Evolutionary conservation across 1,140 invertebrate genomes (phyloP), one percentile per base, ranked within the genome.

Genomic region (Pseudomyrmex flavicornis): DNA sequence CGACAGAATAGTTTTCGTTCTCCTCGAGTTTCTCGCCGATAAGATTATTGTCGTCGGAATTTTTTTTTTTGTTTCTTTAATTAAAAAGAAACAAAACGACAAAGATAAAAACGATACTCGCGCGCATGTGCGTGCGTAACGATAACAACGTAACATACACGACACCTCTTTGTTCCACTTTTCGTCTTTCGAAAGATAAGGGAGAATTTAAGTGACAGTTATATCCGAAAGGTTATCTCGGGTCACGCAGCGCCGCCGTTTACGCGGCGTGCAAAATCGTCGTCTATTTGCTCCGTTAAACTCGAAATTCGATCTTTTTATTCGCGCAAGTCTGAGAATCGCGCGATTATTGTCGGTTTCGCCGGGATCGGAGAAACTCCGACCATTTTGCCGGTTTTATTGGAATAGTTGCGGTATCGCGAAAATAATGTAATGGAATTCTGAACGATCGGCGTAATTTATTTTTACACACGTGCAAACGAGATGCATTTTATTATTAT

Each of bases 121-220:
- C 5, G 17, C n/a, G 22, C 12, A 9, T 17, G 12, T 13, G 35
- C 58, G 46, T 5, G 35, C 58, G 46, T 5, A 48, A 62, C 44
- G 22, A 15, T 26, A 52, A 26, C 12, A 44, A 26, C 12, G 17
- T 10, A 5, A 20, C 26, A 26, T 2, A 3, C 26, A 26, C 3
- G 35, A 35, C 35, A 35, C 8, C 44, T 17, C 12, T n/a, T 68
- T 22, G 7, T 8, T 54, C 52, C 4, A 35, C 22, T 22, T 69
- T 70, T 79, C 15, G 65, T 59, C 35, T 52, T 15, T 17, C 35
- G 12, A 65, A 15, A 35, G 35, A 56, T 79, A 79, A 80, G 66
- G 54, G 44, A 5, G 46, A 50, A 72, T 80, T 70, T n/a, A 46
- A 61, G 54, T 72, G 66, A 59, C 65, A 50, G 56, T 46, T 35